These are phyloP conservation scores for Zhuqinia jingwanae DNA, from an alignment of 2,888 invertebrate genomes.

Conservation along the genomic window DNA sequence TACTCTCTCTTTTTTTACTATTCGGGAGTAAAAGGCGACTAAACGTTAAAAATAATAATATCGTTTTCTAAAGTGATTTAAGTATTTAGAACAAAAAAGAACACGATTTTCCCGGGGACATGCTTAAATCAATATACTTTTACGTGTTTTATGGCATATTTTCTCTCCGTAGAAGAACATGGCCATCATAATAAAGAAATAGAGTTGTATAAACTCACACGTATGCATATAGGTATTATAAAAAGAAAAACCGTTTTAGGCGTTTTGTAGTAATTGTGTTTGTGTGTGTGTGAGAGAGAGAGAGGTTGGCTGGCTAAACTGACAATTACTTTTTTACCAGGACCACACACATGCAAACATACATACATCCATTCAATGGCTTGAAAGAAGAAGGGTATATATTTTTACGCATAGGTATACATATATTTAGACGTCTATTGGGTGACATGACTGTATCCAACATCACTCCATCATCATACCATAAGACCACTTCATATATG, in stretches of 20 bases:
- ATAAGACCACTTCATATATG: not conserved
- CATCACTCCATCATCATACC: not conserved
- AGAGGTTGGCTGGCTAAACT: not conserved
- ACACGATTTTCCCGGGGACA: conserved; percentile 50
- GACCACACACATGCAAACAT: conserved; percentile 28
- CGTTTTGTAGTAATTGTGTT: conserved; percentile 6
- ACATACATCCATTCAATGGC: no score
- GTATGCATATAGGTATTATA: no score
- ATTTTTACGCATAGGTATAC: conserved; percentile 25
- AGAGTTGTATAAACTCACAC: not conserved
- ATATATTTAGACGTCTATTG: conserved; percentile 23
- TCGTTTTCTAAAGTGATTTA: conserved; percentile 62
- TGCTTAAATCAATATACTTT: conserved; percentile 51
- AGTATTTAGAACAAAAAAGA: conserved; percentile 51
- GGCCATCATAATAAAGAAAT: conserved; percentile 16
- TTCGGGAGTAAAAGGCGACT: not conserved
- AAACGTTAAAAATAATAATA: not conserved
- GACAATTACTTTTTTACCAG: conserved; percentile 22
- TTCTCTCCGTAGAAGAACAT: conserved; percentile 20
- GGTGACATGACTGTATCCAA: conserved; percentile 32
- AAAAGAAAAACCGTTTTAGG: not conserved
- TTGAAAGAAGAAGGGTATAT: conserved; percentile 1
- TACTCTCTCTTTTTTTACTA: not conserved
- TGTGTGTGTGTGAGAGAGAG: conserved; percentile 19
- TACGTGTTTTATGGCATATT: not conserved